Percentiles rank a stretch among this genome's conserved stretches.
These are phyloP conservation scores for Cepaea hortensis DNA, from an alignment of 2,888 invertebrate species.

Conservation along the genomic window DNA sequence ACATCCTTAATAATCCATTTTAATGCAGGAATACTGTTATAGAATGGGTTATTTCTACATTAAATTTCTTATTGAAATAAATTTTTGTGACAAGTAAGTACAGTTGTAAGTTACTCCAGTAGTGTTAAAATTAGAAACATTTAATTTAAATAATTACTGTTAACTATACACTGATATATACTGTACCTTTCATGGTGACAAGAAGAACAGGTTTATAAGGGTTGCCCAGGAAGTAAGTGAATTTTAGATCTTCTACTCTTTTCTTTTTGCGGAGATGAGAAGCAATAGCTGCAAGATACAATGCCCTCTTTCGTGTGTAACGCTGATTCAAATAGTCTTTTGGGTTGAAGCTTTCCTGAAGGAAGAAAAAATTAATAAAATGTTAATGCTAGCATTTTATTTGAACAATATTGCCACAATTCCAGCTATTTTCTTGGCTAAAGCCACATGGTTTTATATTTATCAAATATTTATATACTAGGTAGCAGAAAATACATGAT, in stretches of 20 bases:
- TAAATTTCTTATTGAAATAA: no score
- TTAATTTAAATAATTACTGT: not conserved
- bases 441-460: no score
- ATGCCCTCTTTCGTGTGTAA: conserved; percentile 87
- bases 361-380: not conserved
- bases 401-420: no score
- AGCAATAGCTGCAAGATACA: conserved; percentile 85
- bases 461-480: no score
- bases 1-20: no score
- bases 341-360: conserved; percentile 82
- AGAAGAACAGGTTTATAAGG: conserved; percentile 80
- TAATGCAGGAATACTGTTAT: no score
- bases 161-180: not conserved
- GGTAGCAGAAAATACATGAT: no score
- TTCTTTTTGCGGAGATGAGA: conserved; percentile 79
- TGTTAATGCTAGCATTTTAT: not conserved
- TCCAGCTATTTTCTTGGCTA: no score
- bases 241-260: conserved; percentile 78
- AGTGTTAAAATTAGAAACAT: no score
- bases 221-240: conserved; percentile 78
- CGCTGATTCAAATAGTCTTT: conserved; percentile 89
- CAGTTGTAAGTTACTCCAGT: no score
- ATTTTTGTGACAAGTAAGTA: no score
- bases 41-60: no score
- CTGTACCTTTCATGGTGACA: conserved; percentile 71